Evolutionary conservation across 2,113 vertebrate genomes (phyloP).

Genomic region (Edolisoma coerulescens): DNA sequence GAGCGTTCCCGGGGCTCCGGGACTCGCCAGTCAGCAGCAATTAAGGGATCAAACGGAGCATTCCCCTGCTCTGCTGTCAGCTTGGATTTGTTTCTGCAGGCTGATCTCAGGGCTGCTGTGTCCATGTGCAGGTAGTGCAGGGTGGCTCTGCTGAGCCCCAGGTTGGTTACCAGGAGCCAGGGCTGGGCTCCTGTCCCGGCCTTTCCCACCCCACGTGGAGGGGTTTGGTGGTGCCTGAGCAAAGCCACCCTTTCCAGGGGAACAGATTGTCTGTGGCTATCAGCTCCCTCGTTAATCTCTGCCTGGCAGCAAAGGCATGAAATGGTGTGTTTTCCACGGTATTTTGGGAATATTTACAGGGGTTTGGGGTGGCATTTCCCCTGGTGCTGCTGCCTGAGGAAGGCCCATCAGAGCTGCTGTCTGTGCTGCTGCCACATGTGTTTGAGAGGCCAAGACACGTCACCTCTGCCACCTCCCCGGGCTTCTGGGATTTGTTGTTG

Average conservation of each 20-base stretch:
- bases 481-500: background rate
- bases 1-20: background rate
- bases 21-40: background rate
- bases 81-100: background rate
- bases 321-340: rapidly evolving
- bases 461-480: background rate
- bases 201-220: background rate
- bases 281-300: background rate
- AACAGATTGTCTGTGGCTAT: background rate
- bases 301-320: background rate
- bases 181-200: background rate
- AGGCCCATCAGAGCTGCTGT: background rate
- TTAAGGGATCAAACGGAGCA: background rate
- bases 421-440: rapidly evolving
- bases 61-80: background rate
- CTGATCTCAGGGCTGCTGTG: background rate
- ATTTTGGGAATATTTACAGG: background rate
- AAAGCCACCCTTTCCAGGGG: background rate
- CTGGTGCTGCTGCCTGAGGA: background rate
- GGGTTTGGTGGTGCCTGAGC: background rate
- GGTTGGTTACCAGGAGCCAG: rapidly evolving
- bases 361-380: background rate
- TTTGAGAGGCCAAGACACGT: rapidly evolving
- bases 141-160: background rate
- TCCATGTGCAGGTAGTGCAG: background rate